Base-by-base conservation (phyloP, 2,113 vertebrate species). In the Oriolus oriolus region DNA sequence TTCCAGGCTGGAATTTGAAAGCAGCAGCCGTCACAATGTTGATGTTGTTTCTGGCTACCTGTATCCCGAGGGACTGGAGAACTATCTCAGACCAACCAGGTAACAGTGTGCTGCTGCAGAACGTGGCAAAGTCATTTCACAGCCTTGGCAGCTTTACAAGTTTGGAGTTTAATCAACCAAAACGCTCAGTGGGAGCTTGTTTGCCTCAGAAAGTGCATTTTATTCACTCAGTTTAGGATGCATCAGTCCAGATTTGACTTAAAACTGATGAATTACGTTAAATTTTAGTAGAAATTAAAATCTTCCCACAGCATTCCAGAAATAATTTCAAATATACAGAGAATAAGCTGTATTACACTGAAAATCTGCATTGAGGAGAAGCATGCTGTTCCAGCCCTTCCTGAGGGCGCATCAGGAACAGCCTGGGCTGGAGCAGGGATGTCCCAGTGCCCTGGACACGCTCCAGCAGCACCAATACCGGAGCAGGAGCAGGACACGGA, bases 381-480 rank as follows among this genome's bases (percentile, higher is more conserved):
- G 10, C 0, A 13, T 11, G 35, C 23, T 35, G 4, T 4, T 27
- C 30, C 86, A 71, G 15, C 73, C 42, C 8, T 9, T 33, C 16
- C 82, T 16, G 30, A 52, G 54, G 33, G 47, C 0, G 7, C 54
- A 7, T 0, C 16, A 22, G 22, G 39, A 21, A 6, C 13, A 22
- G 37, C n/a, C 30, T 39, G 27, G 17, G n/a, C 49, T 21, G 10
- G 35, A 52, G 42, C 47, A 17, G 41, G 15, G 3, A 6, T 3
- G 54, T 56, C 66, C 78, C 68, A 5, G 2, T 0, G 15, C 3
- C 73, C 42, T 8, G 31, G 44, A 23, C 39, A 28, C 2, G 0
- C 0, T 2, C 30, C 44, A 60, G 59, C 49, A 31, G 80, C 77
- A n/a, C 27, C 3, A 9, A 4, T 1, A 35, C 5, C 0, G 5